Conservation (phyloP, 2,113 vertebrate genomes). For the Mola mola region DNA sequence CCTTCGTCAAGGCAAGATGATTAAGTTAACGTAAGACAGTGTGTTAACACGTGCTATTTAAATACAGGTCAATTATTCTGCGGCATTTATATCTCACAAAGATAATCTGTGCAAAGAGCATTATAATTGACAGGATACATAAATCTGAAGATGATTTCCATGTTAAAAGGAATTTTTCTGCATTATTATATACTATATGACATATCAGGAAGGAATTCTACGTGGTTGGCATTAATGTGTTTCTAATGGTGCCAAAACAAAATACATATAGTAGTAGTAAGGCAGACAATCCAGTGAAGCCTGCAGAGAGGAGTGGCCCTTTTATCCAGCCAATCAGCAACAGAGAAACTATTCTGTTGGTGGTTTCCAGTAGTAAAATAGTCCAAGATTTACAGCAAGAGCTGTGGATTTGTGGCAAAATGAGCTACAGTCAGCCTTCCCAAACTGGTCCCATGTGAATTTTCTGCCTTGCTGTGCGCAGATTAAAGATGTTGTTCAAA, state of each 20-base stretch:
- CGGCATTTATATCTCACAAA: constrained; percentile 6
- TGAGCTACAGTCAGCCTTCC: background rate
- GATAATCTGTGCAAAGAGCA: background rate
- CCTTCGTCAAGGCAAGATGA: constrained; percentile 12
- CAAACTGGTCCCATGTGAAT: background rate
- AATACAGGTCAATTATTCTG: too few species aligned
- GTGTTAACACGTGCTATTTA: constrained; percentile 33
- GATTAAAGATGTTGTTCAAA: constrained; percentile 3
- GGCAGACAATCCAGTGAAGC: constrained; percentile 9
- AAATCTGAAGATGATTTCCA: too few species aligned
- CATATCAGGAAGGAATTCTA: too few species aligned
- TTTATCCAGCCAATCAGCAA: constrained; percentile 54
- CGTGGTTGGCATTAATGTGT: too few species aligned
- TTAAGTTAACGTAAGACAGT: constrained; percentile 19
- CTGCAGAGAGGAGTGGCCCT: constrained; percentile 51
- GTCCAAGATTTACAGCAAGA: constrained; percentile 54
- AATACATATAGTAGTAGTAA: constrained; percentile 19
- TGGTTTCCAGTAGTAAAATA: constrained; percentile 56
- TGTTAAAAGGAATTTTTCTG: too few species aligned
- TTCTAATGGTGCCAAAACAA: too few species aligned
- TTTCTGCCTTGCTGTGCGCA: background rate
- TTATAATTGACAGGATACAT: background rate
- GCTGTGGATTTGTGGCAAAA: constrained; percentile 21
- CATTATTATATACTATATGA: too few species aligned
- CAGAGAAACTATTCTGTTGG: constrained; percentile 40